phyloP scores from a whole-genome alignment of 2,888 invertebrate species.

The Drosophila limbata region DNA sequence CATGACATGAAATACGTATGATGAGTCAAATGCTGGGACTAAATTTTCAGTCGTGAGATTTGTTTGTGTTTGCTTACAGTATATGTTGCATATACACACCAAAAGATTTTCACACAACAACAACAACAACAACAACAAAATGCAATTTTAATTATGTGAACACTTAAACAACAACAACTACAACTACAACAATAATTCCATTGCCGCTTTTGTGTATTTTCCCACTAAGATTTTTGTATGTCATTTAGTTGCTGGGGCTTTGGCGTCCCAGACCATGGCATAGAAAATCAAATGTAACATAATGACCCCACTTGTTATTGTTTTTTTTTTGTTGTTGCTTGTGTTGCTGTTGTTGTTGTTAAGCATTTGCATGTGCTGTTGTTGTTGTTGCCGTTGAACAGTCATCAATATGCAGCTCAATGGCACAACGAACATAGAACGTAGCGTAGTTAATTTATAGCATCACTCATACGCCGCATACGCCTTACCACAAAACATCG shows the following conservation, averaged over 20 bases:
- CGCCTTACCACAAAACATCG: slow-evolving; percentile 2
- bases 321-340: not conserved
- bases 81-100: slow-evolving; percentile 9
- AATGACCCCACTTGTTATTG: slow-evolving; percentile 42
- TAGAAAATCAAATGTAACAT: slow-evolving; percentile 77
- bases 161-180: slow-evolving; percentile 15
- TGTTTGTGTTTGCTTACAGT: slow-evolving; percentile 13
- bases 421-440: slow-evolving; percentile 34
- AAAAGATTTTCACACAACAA: slow-evolving; percentile 49
- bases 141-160: slow-evolving; percentile 70
- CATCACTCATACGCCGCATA: slow-evolving; percentile 62
- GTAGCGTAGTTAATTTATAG: slow-evolving; percentile 59
- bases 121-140: slow-evolving; percentile 36
- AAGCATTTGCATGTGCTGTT: slow-evolving; percentile 15
- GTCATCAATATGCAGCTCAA: slow-evolving; percentile 45
- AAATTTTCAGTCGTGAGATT: slow-evolving; percentile 12
- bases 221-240: slow-evolving; percentile 41
- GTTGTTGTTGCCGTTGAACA: slow-evolving; percentile 24
- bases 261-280: slow-evolving; percentile 83
- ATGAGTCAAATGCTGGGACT: slow-evolving; percentile 23
- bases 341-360: slow-evolving; percentile 1
- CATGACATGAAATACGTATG: slow-evolving; percentile 15
- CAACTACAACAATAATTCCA: slow-evolving; percentile 13
- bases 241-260: slow-evolving; percentile 39
- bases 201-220: slow-evolving; percentile 35